Percentiles rank a stretch among this genome's conserved stretches.
Evolutionary conservation across 2,888 invertebrate genomes (phyloP).

Genomic region (Melanophora roralis): DNA sequence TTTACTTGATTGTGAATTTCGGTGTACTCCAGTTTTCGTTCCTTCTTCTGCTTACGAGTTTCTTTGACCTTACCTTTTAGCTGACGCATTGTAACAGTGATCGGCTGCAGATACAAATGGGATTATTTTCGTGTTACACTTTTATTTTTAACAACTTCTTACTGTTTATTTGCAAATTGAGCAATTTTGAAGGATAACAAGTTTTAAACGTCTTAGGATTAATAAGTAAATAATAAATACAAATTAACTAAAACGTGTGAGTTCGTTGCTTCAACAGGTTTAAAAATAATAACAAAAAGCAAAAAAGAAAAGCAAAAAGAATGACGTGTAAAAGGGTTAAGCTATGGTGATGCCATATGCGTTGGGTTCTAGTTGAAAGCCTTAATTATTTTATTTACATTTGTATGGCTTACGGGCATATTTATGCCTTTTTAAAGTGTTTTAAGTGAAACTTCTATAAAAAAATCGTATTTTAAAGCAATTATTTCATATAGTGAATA

Average conservation of each 20-base stretch:
- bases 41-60: constrained; percentile 88
- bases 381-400: too few relatives aligned
- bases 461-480: too few relatives aligned
- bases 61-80: constrained; percentile 89
- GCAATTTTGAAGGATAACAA: neutral
- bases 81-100: constrained; percentile 81
- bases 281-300: too few relatives aligned
- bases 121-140: neutral
- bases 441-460: too few relatives aligned
- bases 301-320: too few relatives aligned
- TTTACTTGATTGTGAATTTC: constrained; percentile 88
- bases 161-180: constrained; percentile 35
- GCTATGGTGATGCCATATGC: neutral
- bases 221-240: too few relatives aligned
- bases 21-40: constrained; percentile 89
- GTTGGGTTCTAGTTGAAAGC: too few relatives aligned
- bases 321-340: constrained; percentile 22
- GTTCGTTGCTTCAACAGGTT: constrained; percentile 38
- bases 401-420: too few relatives aligned
- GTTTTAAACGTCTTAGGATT: too few relatives aligned
- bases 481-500: too few relatives aligned
- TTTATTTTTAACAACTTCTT: neutral
- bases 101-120: neutral
- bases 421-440: too few relatives aligned
- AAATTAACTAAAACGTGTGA: too few relatives aligned